Base-by-base conservation (phyloP, 2,888 invertebrate genomes). In the Stenodema calcarata region DNA sequence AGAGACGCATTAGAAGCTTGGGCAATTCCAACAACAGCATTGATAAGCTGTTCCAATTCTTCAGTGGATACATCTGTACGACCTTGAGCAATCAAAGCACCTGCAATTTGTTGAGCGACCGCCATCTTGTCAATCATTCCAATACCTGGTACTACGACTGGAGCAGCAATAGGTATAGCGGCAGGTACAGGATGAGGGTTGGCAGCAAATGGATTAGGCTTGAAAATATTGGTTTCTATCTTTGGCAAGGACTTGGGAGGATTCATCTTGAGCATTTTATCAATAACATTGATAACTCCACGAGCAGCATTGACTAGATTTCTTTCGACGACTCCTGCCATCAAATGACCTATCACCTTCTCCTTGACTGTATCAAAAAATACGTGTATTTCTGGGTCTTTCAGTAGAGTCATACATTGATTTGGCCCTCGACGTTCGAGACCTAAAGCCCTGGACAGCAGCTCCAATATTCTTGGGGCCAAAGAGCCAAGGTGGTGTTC, bases 361-460 rank as follows among this genome's bases (percentile, higher is more conserved):
- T 97, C 97, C 89, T 96, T 96, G 0, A 95, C 95, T 0, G 96
- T 96, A 92, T 97, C 96, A 88, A 97, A 94, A 88, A 96, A 92
- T 0, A 96, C 94, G 84, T 95, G 94, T 62, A 94, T 92, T 82
- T 96, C 96, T 88, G 95, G 95, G 82, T 94, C 93, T 0, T 96
- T 91, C 62, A 97, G 90, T 87, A 94, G 94, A 1, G 95, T 95
- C 91, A 96, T 95, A 0, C 95, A 88, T 0, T 93, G 89, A 83
- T 85, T 87, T 78, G 87, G 90, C 86, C 91, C 91, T 35, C 92
- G 92, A 91, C 96, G 96, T 90, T 96, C 96, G 91, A 96, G 93
- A 54, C 94, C 95, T 75, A 96, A 91, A 0, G 96, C 96, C 87
- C 94, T 94, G 0, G 95, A 94, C n/a, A 97, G 91, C 88, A 97